Conservation (phyloP, 1,140 invertebrate species). For the Luehdorfia chinensis region DNA sequence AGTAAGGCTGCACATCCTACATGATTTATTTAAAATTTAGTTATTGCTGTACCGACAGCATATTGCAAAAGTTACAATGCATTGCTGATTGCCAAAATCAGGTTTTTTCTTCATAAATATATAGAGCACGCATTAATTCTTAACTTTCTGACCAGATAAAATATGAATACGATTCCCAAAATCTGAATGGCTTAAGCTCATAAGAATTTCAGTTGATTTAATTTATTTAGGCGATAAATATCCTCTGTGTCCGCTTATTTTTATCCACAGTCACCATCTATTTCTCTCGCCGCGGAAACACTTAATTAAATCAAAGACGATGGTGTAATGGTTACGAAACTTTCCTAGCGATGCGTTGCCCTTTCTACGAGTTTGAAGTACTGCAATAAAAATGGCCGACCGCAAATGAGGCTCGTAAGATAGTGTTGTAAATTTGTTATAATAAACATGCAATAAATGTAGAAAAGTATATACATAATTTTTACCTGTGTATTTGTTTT, state of each 20-base stretch:
- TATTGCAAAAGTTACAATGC: no score
- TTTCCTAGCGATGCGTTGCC: conserved; percentile 1
- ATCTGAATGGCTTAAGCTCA: no score
- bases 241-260: conserved; percentile 21
- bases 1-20: no score
- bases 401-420: not conserved
- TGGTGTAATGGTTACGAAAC: conserved; percentile 4
- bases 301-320: conserved; percentile 21
- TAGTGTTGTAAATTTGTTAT: conserved; percentile 3
- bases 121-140: no score
- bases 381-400: conserved; percentile 7
- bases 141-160: no score
- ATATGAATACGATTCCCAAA: no score
- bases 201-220: conserved; percentile 4
- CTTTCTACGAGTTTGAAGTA: conserved; percentile 9
- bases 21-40: no score
- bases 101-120: no score
- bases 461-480: no score
- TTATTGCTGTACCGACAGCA: no score
- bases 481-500: no score
- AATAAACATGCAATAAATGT: not conserved
- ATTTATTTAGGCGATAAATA: conserved; percentile 18
- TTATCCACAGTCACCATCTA: conserved; percentile 15
- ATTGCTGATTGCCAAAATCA: no score
- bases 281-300: conserved; percentile 20